These are phyloP conservation scores for Peromyscus leucopus DNA, from an alignment of 2,113 vertebrate genomes.

Conservation along the genomic window DNA sequence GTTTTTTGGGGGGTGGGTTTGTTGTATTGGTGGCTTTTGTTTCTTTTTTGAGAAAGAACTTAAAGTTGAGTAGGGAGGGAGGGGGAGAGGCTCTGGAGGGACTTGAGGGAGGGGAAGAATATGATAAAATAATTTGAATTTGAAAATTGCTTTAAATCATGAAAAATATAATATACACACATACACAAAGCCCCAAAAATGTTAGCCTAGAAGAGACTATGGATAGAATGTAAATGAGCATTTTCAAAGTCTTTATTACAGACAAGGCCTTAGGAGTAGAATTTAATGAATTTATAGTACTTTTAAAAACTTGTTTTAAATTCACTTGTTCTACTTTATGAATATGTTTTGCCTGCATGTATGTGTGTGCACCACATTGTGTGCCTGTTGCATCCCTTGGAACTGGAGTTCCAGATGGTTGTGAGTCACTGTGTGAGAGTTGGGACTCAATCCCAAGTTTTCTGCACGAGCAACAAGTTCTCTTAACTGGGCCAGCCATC, in stretches of 20 bases:
- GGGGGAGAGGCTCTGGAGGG: background rate
- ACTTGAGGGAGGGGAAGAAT: background rate
- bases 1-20: background rate
- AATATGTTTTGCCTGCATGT: background rate
- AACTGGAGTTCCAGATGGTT: background rate
- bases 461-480: background rate
- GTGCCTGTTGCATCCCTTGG: background rate
- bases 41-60: background rate
- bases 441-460: background rate
- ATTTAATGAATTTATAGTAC: conserved; percentile 20
- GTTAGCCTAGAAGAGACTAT: no score
- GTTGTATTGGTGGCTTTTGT: background rate
- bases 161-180: background rate
- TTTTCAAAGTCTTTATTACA: background rate
- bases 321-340: background rate
- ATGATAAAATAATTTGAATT: background rate
- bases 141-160: background rate
- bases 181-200: background rate
- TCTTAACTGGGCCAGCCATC: no score
- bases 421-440: background rate
- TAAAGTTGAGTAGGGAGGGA: background rate
- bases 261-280: background rate
- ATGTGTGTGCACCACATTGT: background rate
- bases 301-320: background rate
- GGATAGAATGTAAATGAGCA: background rate